Evolutionary conservation across 2,113 vertebrate genomes (phyloP), one percentile per base, ranked within the genome.

Genomic region (Ochotona curzoniae): DNA sequence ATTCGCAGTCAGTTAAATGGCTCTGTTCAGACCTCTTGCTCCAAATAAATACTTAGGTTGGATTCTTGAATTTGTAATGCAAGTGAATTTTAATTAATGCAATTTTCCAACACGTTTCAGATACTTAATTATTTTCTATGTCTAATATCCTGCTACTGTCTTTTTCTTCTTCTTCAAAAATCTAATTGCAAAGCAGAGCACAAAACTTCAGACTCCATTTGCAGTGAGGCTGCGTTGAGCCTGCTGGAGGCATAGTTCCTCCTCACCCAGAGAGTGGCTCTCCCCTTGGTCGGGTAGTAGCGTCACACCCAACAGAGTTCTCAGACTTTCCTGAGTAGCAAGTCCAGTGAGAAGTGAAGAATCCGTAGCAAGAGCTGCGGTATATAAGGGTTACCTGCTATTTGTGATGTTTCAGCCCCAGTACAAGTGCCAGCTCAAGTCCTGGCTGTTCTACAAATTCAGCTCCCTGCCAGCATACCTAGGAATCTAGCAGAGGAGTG

Each of bases 41-140:
- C 21, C 76, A 83, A 91, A 71, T 30, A 91, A 93, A 60, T 28
- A 23, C 30, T 81, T 86, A 92, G n/a, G 93, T 82, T 67, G 89
- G 30, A 38, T 71, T 85, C 35, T 78, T 90, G 11, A 69, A 67
- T 28, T 69, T 57, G 86, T 38, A 69, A 83, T 67, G 60, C 61
- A 54, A 84, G 7, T 70, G 13, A 8, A 11, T 47, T 38, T 71
- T 81, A 93, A 87, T 69, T 10, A 18, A 57, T 57, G 54, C 51
- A 35, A 64, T 64, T 87, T 84, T 38, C 7, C 47, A 3, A 0
- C 21, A 84, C 66, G 32, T 88, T 78, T 28, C 47, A 15, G 61
- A 23, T 54, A 73, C 79, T 69, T n/a, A 17, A 5, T 74, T 75
- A 86, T 32, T 75, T 57, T 44, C 25, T 23, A 82, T 3, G 5